Evolutionary conservation across 2,113 vertebrate species (phyloP), one percentile per base, ranked within the genome.

Genomic region (Bothrops jararaca): DNA sequence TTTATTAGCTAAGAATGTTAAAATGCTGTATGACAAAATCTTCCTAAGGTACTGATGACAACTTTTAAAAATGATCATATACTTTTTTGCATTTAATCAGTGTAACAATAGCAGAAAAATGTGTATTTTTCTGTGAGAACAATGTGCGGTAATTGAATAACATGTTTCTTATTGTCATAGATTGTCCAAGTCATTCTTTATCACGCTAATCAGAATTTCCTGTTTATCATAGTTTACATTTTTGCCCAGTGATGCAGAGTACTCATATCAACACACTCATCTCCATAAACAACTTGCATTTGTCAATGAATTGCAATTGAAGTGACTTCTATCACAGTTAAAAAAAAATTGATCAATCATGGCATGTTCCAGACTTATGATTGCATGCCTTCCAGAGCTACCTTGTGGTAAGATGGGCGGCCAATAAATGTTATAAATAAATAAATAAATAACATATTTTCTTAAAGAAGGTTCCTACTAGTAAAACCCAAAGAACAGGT

Each of bases 101-200:
- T 18, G 2, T 11, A 50, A 29, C 1, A 23, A 80, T 52, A 26
- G 54, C 11, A 50, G 85, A 18, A 45, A 34, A 42, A 0, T 13
- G 23, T 42, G 20, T 69, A 53, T 56, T 48, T n/a, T 34, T 64
- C 11, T 15, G n/a, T 58, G 26, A 86, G 45, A 91, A 26, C 89
- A 90, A 93, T 57, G 74, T 24, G 23, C 64, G 18, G 60, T 29
- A 90, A 93, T 54, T 53, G 89, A 90, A 86, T 64, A 64, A 12
- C 58, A 29, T 64, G 26, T 64, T 64, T 29, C 26, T 64, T 64
- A 64, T 64, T 64, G 60, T n/a, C 60, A 64, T 4, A n/a, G 9
- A 29, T 64, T 64, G 26, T n/a, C 26, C 60, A 64, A 4, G 11
- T 64, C 60, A n/a, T 64, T 64, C 60, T 64, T 64, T 26, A 64